Evolutionary conservation across 1,140 invertebrate genomes (phyloP), one percentile per base, ranked within the genome.

Genomic region (Drosophila azteca): DNA sequence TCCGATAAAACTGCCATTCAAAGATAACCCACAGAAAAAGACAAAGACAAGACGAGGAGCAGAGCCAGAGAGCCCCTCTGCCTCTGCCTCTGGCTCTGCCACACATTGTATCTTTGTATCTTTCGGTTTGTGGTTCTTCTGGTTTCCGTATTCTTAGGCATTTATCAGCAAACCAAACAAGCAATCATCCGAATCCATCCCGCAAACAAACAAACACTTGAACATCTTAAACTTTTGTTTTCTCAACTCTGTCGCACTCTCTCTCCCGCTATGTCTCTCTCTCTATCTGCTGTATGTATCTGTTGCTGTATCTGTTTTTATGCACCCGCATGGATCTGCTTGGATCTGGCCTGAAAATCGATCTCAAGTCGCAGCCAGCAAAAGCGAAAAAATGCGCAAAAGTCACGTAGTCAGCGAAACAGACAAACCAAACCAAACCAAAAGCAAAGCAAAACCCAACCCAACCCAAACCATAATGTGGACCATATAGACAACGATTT

Each of bases 341-440:
- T 46, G 54, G 76, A 80, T 80, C 29, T 65, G 64, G 77, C 39
- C 78, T 82, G 82, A 75, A 85, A 85, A 88, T 82, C 75, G 82
- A 87, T 87, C 82, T 79, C 65, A 20, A 78, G 70, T 58, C 58
- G 59, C 68, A 57, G 45, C n/a, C 70, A 44, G 35, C 22, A 41
- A 62, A 50, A 50, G 59, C 53, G 67, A 61, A 66, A 74, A 85
- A 85, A 78, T 59, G 63, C 60, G 64, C 51, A 81, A 87, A 87
- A 87, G 83, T 88, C 83, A 87, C 83, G 83, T 87, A 88, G 75
- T 66, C 60, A 85, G 83, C 79, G 48, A 67, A 82, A 85, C 58
- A 69, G 75, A 79, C 69, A 77, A 69, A 63, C 35, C 35, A 3
- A 39, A 9, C 2, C 31, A n/a, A n/a, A n/a, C n/a, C n/a, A n/a